Evolutionary conservation across 2,888 invertebrate genomes (phyloP), one percentile per base, ranked within the genome.

Genomic region (Melanostoma mellinum): DNA sequence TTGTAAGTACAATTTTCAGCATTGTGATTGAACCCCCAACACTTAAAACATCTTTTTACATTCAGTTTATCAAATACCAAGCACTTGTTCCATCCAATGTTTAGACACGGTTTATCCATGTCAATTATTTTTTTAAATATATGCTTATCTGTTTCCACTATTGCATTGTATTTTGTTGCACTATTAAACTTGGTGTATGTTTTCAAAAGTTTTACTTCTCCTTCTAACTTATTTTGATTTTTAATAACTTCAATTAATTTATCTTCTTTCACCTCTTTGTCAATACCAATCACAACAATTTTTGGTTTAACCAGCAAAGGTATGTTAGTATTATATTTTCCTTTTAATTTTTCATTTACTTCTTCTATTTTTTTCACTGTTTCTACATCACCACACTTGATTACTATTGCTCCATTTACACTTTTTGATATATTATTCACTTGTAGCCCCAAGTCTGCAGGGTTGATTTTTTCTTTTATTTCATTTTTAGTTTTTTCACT

Each of bases 61-160:
- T 68, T 56, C 0, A 68, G 2, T 6, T 56, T 55, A 48, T 68
- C 68, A 38, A 36, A 56, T 1, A 56, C 46, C 6, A 10, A 30
- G 9, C 53, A 68, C 42, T 55, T 68, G 10, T 55, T 46, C 68
- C 55, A 68, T 36, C 44, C 36, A 55, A 67, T 44, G 44, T 67
- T 55, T 9, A 68, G 6, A 30, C 9, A 55, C 4, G 52, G 40
- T 20, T 46, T 35, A 0, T 68, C 46, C 32, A 32, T 20, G 4
- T 68, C 56, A 36, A 68, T 38, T 10, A 68, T 9, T 38, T 42
- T 33, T 56, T 56, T 68, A 56, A 68, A 68, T 35, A 56, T n/a
- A 36, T 68, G 3, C 9, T 56, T 56, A 8, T 48, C 56, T 3
- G 30, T 35, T 48, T 65, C 50, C 42, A 74, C 30, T 46, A 35